Base-by-base conservation (phyloP, 2,797 vertebrate species). In the Bradypodion pumilum region DNA sequence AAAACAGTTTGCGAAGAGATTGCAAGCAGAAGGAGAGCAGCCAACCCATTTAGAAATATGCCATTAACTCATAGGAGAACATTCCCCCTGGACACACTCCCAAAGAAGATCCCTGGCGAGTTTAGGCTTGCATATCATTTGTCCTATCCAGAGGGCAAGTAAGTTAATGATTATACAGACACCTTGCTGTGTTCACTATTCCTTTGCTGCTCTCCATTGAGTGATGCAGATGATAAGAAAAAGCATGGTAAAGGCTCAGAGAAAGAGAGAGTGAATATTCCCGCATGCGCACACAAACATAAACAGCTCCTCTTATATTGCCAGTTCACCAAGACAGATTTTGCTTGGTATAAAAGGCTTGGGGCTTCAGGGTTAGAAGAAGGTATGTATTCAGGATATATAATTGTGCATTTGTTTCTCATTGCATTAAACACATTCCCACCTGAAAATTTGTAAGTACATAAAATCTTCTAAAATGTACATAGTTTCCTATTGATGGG, bases 401-500 rank as follows among this genome's bases (percentile, higher is more conserved):
- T 81, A 56, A 23, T 78, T 92, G 93, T 82, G 76, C 83, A 88
- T 73, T 78, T n/a, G 83, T 89, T 92, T 87, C 86, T 91, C 49
- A 83, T 81, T 65, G 79, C 74, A 84, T 80, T 86, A 2, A 2
- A 37, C 78, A 90, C 84, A 86, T 87, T 89, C 80, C 81, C 81
- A 52, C 88, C 91, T 89, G 66, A 87, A 0, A 0, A 52, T 74
- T 80, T 87, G 91, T 90, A 92, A 84, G 85, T 91, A 84, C 7
- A 91, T 87, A 87, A 89, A 92, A 91, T 90, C 91, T 87, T 86
- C 89, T 89, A 94, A 93, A 94, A 95, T 92, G 93, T 93, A 91
- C 91, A 94, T 85, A 90, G 93, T 91, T 94, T 95, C 94, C 90
- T 90, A 89, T 93, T 88, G 92, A 92, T 92, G 91, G 87, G 95